Evolutionary conservation across 2,113 vertebrate genomes (phyloP).

Genomic region (Polyodon spathula): DNA sequence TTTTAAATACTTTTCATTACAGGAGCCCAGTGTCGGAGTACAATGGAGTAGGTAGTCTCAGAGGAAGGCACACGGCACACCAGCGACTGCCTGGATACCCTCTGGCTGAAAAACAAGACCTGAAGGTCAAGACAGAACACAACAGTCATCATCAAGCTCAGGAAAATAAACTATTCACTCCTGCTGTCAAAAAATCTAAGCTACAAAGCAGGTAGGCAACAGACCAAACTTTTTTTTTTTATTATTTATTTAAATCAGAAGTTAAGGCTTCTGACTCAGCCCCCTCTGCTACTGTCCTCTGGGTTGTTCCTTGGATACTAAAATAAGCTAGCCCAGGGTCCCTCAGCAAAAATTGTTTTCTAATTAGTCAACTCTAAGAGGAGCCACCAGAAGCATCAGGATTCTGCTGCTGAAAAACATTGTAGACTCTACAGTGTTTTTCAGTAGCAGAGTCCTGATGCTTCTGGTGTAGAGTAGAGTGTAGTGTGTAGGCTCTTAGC

Average conservation of each 20-base stretch:
- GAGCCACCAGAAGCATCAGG: too few relatives aligned
- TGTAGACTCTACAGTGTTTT: too few relatives aligned
- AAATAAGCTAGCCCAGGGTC: too few relatives aligned
- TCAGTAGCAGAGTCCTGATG: too few relatives aligned
- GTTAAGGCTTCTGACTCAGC: background rate
- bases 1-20: background rate
- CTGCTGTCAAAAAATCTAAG: conserved; percentile 28
- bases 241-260: too few relatives aligned
- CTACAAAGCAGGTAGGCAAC: conserved; percentile 29
- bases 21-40: conserved; percentile 27
- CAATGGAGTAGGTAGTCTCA: conserved; percentile 31
- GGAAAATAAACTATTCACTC: conserved; percentile 27
- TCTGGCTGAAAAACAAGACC: conserved; percentile 11
- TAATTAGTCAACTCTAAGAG: too few relatives aligned
- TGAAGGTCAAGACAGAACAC: conserved; percentile 28
- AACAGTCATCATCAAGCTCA: conserved; percentile 25
- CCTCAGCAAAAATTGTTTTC: too few relatives aligned
- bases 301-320: too few relatives aligned
- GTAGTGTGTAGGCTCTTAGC: too few relatives aligned
- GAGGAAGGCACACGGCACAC: conserved; percentile 26
- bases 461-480: too few relatives aligned
- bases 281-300: too few relatives aligned
- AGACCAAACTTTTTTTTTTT: background rate
- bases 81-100: conserved; percentile 23
- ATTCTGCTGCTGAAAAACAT: too few relatives aligned